These are phyloP conservation scores for Lemur catta DNA, from an alignment of 2,797 vertebrate genomes.

Conservation along the genomic window DNA sequence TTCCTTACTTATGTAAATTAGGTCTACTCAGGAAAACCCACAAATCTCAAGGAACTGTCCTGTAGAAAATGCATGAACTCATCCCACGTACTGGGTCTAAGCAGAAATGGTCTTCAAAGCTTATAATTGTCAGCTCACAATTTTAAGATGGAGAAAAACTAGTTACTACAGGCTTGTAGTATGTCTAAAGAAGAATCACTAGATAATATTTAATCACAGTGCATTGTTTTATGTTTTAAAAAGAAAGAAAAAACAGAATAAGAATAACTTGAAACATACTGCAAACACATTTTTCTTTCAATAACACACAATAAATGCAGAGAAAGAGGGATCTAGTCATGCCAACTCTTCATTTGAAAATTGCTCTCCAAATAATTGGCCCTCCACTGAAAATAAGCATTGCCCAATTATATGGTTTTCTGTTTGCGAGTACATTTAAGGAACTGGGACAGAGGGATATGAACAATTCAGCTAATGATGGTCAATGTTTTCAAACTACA, in stretches of 20 bases:
- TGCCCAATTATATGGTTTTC: not conserved
- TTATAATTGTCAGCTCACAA: not conserved
- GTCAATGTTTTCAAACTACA: not conserved
- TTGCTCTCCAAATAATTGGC: not conserved
- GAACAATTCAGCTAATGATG: not conserved
- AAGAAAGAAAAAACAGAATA: not conserved
- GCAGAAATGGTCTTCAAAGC: not conserved
- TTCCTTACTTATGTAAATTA: not conserved
- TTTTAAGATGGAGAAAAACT: not conserved
- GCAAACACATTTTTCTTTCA: not conserved
- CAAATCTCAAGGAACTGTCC: not conserved
- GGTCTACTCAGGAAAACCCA: not conserved
- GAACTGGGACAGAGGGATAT: not conserved
- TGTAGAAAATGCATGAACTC: not conserved
- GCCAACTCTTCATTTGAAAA: constrained; percentile 12
- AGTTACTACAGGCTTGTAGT: not conserved
- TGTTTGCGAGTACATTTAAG: not conserved
- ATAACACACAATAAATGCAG: not conserved
- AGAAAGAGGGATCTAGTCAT: not conserved
- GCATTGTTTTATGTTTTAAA: not conserved
- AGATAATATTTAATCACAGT: not conserved
- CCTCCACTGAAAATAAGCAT: not conserved
- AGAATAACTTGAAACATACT: not conserved
- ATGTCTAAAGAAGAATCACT: not conserved
- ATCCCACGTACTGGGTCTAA: not conserved